Percentiles rank a stretch among this genome's conserved stretches.
These are phyloP conservation scores for Hemithea aestivaria DNA, from an alignment of 2,888 invertebrate genomes.

Conservation along the genomic window DNA sequence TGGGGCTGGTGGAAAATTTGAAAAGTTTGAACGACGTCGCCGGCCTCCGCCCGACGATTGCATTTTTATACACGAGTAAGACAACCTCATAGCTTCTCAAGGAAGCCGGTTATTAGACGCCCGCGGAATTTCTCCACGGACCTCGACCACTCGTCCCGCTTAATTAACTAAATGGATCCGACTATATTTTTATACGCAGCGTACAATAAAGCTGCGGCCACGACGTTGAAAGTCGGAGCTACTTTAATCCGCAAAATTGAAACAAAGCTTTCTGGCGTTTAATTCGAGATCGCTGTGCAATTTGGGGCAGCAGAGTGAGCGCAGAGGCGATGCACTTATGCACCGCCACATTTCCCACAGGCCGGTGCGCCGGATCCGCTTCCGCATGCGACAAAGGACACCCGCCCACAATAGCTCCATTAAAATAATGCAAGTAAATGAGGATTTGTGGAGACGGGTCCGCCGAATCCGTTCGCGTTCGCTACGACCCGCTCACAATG, in stretches of 20 bases:
- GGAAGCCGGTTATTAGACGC: slow-evolving; percentile 68
- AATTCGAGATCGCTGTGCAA: slow-evolving; percentile 52
- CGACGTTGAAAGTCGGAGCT: slow-evolving; percentile 33
- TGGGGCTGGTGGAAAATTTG: slow-evolving; percentile 70
- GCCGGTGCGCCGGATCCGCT: slow-evolving; percentile 58
- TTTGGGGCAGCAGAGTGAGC: slow-evolving; percentile 49
- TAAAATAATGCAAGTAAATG: slow-evolving; percentile 80
- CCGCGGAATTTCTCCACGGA: slow-evolving; percentile 64
- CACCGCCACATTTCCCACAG: slow-evolving; percentile 68
- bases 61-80: slow-evolving; percentile 70
- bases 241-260: slow-evolving; percentile 53
- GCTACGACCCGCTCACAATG: slow-evolving; percentile 57
- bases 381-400: slow-evolving; percentile 72
- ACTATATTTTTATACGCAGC: slow-evolving; percentile 45
- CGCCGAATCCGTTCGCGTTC: slow-evolving; percentile 61
- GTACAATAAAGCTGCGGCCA: slow-evolving; percentile 50
- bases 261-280: slow-evolving; percentile 54
- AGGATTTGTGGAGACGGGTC: slow-evolving; percentile 74
- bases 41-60: slow-evolving; percentile 65
- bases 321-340: slow-evolving; percentile 60
- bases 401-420: slow-evolving; percentile 77
- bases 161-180: slow-evolving; percentile 73
- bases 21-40: slow-evolving; percentile 74
- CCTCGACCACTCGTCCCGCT: slow-evolving; percentile 52
- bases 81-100: slow-evolving; percentile 76